Percentiles rank a stretch among this genome's conserved stretches.
phyloP scores from a whole-genome alignment of 2,888 invertebrate genomes.

The Amaurobius ferox region DNA sequence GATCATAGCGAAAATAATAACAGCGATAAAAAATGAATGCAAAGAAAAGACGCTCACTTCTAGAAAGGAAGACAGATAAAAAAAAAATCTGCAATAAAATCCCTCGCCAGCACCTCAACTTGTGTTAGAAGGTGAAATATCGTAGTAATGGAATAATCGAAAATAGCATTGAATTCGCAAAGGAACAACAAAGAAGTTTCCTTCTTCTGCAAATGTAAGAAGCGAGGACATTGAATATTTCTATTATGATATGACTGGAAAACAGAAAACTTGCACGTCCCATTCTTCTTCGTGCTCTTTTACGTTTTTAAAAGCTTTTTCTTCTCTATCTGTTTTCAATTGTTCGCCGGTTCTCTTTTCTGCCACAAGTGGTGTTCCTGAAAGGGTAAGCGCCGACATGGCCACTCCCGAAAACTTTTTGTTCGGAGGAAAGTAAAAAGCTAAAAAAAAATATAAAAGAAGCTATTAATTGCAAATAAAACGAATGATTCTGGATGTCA shows the following conservation, averaged over 20 bases:
- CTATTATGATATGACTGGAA: constrained; percentile 62
- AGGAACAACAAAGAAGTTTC: constrained; percentile 41
- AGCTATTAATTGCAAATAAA: too few species aligned
- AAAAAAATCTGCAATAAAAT: constrained; percentile 43
- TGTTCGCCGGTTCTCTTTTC: background rate
- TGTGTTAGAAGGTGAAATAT: constrained; percentile 63
- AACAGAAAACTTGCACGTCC: constrained; percentile 34
- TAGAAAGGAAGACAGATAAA: constrained; percentile 27
- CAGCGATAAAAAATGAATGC: constrained; percentile 8
- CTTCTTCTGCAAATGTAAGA: constrained; percentile 28
- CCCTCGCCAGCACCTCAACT: constrained; percentile 42
- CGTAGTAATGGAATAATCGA: constrained; percentile 48
- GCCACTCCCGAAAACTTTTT: constrained; percentile 44
- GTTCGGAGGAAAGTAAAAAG: constrained; percentile 6
- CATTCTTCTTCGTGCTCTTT: constrained; percentile 21
- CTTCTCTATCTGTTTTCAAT: constrained; percentile 36
- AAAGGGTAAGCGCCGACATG: constrained; percentile 45
- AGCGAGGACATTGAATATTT: constrained; percentile 62
- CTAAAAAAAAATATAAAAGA: too few species aligned
- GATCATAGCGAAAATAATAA: constrained; percentile 51
- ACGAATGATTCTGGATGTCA: too few species aligned
- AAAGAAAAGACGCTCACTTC: constrained; percentile 35
- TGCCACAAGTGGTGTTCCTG: constrained; percentile 18
- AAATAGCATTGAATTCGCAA: constrained; percentile 63
- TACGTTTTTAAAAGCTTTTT: constrained; percentile 5